Base-by-base conservation (phyloP, 2,888 invertebrate genomes). In the Saturnia japonica region DNA sequence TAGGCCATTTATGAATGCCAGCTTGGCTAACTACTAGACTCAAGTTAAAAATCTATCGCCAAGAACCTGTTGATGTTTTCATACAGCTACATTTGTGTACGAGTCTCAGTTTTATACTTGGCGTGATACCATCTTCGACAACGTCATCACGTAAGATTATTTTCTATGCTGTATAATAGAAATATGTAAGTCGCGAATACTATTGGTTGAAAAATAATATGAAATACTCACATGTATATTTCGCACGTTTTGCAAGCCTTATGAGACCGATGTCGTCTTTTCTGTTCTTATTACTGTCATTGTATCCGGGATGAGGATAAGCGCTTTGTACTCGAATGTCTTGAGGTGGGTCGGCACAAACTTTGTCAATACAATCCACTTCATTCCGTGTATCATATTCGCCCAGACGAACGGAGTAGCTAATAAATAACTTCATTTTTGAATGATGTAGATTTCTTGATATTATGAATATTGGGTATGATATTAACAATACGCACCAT, bases 291-390 rank as follows among this genome's bases (percentile, higher is more conserved):
- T 94, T 94, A 22, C 78, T 84, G 71, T 95, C 95, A 40, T 84
- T 78, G 77, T 94, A 95, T 0, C 95, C 94, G 25, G 96, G 95
- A 83, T 97, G 96, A 0, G 96, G 94, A 67, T 96, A 95, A 1
- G 94, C 90, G 19, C 95, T 90, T 42, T 95, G 95, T 1, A 96
- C 94, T 0, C 91, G 89, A 28, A 96, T 94, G 73, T 96, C 95
- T 74, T 96, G 84, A 0, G 95, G 95, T 0, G 95, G 93, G 67
- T 96, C 96, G 0, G 97, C 95, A 79, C 97, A 97, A 8, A 89
- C 71, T 73, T 84, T 76, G 79, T 91, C 82, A 28, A 94, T 87
- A 82, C 96, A 96, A 80, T 96, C 96, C 0, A 93, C 87, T 57
- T 95, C 94, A 1, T 93, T 94, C 76, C 95, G 94, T 0, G 93